These are phyloP conservation scores for Pseudococcus longispinus DNA, from an alignment of 2,888 invertebrate genomes.

Conservation along the genomic window DNA sequence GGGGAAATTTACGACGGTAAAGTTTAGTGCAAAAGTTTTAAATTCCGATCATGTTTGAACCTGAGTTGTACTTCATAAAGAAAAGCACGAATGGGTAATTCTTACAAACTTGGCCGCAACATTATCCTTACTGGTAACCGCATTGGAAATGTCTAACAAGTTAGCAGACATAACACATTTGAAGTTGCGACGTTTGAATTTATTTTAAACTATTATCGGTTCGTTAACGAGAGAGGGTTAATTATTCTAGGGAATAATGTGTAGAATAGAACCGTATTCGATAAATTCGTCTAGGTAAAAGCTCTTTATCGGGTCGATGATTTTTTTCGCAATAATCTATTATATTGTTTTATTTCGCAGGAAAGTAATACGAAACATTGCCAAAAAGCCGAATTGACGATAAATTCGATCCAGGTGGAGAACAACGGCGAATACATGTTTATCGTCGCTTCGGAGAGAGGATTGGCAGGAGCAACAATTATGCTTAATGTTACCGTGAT, in stretches of 20 bases:
- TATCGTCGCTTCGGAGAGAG: slow-evolving; percentile 41
- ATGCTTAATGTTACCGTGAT: slow-evolving; percentile 49
- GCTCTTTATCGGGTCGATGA: too few species aligned
- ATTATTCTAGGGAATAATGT: not conserved
- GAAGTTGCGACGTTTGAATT: not conserved
- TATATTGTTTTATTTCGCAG: not conserved
- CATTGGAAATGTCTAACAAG: not conserved
- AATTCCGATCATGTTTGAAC: not conserved
- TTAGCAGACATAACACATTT: not conserved
- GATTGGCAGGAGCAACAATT: slow-evolving; percentile 50
- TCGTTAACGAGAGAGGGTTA: not conserved
- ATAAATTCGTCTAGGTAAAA: not conserved
- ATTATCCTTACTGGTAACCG: not conserved
- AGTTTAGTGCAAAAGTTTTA: not conserved
- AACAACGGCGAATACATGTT: slow-evolving; percentile 55
- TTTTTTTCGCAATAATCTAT: not conserved
- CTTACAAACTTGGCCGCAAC: slow-evolving; percentile 1
- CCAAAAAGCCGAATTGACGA: slow-evolving; percentile 52
- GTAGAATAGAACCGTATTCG: too few species aligned
- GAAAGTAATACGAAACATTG: slow-evolving; percentile 47
- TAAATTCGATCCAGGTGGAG: slow-evolving; percentile 29
- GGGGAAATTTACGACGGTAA: not conserved
- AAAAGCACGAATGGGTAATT: slow-evolving; percentile 1
- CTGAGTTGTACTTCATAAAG: not conserved
- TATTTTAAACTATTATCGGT: not conserved